These are phyloP conservation scores for Volucella inflata DNA, from an alignment of 2,888 invertebrate species.

Conservation along the genomic window DNA sequence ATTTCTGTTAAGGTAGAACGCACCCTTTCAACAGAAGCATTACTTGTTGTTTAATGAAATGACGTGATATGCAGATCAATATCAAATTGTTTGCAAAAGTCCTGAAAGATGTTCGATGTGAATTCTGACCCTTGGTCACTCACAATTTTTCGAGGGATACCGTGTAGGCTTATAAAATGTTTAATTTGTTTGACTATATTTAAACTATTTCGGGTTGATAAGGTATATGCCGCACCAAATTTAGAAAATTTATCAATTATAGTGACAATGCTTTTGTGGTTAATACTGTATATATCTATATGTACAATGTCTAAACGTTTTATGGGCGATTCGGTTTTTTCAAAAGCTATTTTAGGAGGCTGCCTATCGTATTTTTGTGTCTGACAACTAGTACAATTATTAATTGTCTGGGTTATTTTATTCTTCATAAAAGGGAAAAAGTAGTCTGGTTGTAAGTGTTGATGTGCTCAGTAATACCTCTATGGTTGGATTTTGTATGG, in stretches of 20 bases:
- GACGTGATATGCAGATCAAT: conserved; percentile 28
- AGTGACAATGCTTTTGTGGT: background rate
- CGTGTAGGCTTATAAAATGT: no score
- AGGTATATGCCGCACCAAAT: background rate
- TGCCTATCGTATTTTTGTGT: conserved; percentile 11
- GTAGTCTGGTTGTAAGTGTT: conserved; percentile 48
- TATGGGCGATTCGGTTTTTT: background rate
- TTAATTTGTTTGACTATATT: conserved; percentile 12
- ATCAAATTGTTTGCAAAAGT: conserved; percentile 19
- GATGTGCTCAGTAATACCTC: conserved; percentile 34
- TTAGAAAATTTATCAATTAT: no score
- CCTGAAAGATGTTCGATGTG: conserved; percentile 17
- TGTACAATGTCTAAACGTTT: conserved; percentile 30
- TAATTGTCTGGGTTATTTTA: conserved; percentile 36
- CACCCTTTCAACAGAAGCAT: conserved; percentile 35
- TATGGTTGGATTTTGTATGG: background rate
- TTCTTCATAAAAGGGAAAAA: conserved; percentile 57
- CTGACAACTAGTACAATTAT: conserved; percentile 56
- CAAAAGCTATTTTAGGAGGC: conserved; percentile 3
- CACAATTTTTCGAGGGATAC: no score
- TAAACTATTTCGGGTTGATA: conserved; percentile 6
- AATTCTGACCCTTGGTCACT: conserved; percentile 25
- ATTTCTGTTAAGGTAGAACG: conserved; percentile 42
- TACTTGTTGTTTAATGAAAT: conserved; percentile 36
- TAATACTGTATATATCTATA: background rate